phyloP scores from a whole-genome alignment of 2,113 vertebrate genomes.

The Mastomys natalensis region DNA sequence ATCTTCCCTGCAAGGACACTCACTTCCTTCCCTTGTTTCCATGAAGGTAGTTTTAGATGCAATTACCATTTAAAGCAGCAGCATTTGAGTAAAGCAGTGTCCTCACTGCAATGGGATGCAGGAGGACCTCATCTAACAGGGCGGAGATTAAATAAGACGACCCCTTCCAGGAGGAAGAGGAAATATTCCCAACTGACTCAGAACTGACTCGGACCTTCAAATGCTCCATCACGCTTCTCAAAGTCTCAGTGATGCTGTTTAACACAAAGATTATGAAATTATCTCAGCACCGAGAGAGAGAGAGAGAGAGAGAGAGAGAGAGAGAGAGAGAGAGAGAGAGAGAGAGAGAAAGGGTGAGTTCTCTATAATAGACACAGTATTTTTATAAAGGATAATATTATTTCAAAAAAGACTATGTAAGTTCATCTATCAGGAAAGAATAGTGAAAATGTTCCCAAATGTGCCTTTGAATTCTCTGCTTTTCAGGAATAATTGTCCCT shows the following conservation, averaged over 20 bases:
- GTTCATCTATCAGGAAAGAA: slow-evolving; percentile 20
- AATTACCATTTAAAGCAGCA: slow-evolving; percentile 7
- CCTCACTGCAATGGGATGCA: not conserved
- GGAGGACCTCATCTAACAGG: not conserved
- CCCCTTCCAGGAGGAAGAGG: not conserved
- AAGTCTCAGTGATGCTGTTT: not conserved
- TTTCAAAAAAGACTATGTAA: slow-evolving; percentile 2
- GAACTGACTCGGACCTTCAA: too few species aligned
- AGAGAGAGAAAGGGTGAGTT: not conserved
- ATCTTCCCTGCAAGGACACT: not conserved
- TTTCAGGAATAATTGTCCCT: slow-evolving; percentile 42
- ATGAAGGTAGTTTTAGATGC: not conserved
- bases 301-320: too few species aligned
- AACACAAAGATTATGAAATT: not conserved
- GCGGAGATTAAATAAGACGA: not conserved
- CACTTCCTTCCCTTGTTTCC: not conserved
- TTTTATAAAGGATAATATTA: slow-evolving; percentile 54
- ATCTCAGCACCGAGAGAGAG: not conserved
- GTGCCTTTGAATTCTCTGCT: slow-evolving; percentile 23
- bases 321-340: not conserved
- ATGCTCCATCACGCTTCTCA: not conserved
- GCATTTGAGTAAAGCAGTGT: not conserved
- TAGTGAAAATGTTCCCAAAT: slow-evolving; percentile 39
- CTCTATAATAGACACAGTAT: not conserved
- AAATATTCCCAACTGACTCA: not conserved